Evolutionary conservation across 2,113 vertebrate species (phyloP).

Genomic region (Pristiophorus japonicus): DNA sequence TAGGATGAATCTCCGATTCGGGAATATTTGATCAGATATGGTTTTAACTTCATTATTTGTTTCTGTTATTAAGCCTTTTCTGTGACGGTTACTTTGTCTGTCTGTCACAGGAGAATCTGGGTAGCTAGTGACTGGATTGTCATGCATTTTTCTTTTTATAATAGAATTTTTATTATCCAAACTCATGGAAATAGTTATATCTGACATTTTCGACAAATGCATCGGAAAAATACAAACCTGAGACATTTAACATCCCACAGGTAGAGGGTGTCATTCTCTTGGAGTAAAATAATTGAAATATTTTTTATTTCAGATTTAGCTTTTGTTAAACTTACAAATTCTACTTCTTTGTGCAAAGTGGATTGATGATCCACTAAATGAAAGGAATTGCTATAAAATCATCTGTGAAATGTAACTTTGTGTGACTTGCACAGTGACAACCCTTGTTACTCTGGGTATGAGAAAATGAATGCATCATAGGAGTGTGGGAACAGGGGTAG

Average conservation of each 20-base stretch:
- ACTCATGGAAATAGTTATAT: not conserved
- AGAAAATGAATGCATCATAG: not conserved
- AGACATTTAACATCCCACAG: not conserved
- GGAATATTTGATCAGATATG: constrained; percentile 83
- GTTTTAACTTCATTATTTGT: constrained; percentile 88
- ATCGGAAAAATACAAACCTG: constrained; percentile 8
- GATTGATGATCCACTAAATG: constrained; percentile 1
- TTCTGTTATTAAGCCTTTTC: constrained; percentile 52
- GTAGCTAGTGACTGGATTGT: constrained; percentile 49
- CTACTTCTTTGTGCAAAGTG: not conserved
- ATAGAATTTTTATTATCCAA: constrained; percentile 28
- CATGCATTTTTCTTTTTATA: constrained; percentile 44
- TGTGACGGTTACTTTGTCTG: constrained; percentile 38
- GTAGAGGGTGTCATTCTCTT: not conserved
- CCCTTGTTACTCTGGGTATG: not conserved
- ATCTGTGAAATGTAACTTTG: not conserved
- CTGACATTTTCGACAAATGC: constrained; percentile 30
- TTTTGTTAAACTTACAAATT: not conserved
- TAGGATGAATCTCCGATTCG: constrained; percentile 93
- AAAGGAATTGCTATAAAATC: constrained; percentile 7
- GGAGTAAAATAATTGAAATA: not conserved
- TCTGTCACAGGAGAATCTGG: constrained; percentile 20
- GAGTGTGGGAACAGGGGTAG: not conserved
- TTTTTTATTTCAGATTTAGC: not conserved
- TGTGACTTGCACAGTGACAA: not conserved